phyloP scores from a whole-genome alignment of 2,113 vertebrate species.

The Echinops telfairi region DNA sequence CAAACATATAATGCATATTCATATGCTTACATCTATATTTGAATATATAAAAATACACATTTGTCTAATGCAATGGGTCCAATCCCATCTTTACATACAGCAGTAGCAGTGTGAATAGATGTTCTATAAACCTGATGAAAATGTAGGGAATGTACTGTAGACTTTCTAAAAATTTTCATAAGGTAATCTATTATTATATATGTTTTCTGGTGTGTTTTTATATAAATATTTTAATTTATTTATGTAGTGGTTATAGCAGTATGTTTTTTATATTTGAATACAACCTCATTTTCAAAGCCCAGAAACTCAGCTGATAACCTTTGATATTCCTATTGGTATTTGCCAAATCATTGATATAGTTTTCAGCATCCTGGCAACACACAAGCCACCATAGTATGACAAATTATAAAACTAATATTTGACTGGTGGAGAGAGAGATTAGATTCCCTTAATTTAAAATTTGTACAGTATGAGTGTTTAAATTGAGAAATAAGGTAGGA shows the following conservation, averaged over 20 bases:
- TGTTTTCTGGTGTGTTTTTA: not conserved
- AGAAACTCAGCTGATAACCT: not conserved
- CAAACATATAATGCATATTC: not conserved
- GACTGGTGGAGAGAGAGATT: not conserved
- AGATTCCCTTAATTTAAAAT: conserved; percentile 16
- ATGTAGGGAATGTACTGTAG: not conserved
- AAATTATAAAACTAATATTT: not conserved
- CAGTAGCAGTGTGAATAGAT: not conserved
- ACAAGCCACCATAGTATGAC: not conserved
- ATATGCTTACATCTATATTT: not conserved
- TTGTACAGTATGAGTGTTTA: not conserved
- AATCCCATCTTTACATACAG: not conserved
- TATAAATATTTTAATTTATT: too few species aligned
- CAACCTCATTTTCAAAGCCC: not conserved
- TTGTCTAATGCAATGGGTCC: too few species aligned
- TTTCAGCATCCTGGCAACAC: not conserved
- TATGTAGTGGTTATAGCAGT: too few species aligned
- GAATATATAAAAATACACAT: too few species aligned
- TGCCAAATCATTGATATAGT: not conserved
- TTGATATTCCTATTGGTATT: not conserved
- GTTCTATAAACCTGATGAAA: not conserved
- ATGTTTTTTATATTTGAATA: too few species aligned
- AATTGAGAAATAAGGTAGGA: conserved; percentile 13
- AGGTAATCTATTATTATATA: not conserved
- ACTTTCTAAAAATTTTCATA: not conserved